Evolutionary conservation across 2,797 vertebrate species (phyloP).

Genomic region (Silurus lanzhouensis): DNA sequence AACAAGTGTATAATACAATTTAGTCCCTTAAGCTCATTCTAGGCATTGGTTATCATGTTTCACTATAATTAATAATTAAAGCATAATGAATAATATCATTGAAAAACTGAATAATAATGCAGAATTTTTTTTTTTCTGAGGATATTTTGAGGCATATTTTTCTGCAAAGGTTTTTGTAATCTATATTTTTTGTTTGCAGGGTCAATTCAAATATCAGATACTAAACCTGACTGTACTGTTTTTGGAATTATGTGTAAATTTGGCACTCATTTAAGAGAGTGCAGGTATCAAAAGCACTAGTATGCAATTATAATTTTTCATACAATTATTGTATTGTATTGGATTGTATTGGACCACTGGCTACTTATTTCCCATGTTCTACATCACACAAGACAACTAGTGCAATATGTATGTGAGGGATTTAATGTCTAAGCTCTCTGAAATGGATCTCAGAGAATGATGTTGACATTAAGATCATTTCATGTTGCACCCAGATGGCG

Average conservation of each 20-base stretch:
- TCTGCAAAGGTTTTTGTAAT: not conserved
- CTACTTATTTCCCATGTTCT: slow-evolving; percentile 15
- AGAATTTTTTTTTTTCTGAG: not conserved
- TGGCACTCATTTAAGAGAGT: not conserved
- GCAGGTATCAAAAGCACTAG: not conserved
- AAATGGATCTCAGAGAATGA: slow-evolving; percentile 20
- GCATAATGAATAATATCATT: not conserved
- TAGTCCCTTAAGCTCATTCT: not conserved
- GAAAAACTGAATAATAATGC: not conserved
- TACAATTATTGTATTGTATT: not conserved
- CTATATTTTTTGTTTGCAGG: not conserved
- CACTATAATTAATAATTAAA: not conserved
- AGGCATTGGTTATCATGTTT: not conserved
- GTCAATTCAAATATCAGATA: not conserved
- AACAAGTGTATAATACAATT: not conserved
- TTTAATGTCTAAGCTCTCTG: not conserved
- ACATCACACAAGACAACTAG: not conserved
- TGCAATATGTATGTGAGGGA: not conserved
- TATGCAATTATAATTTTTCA: not conserved
- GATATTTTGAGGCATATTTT: not conserved
- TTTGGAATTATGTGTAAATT: not conserved
- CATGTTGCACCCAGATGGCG: slow-evolving; percentile 38
- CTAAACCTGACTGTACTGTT: not conserved
- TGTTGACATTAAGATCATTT: slow-evolving; percentile 22
- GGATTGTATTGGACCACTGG: not conserved